Percentiles rank a stretch among this genome's conserved stretches.
These are phyloP conservation scores for Aelia acuminata DNA, from an alignment of 2,888 invertebrate genomes.

Conservation along the genomic window DNA sequence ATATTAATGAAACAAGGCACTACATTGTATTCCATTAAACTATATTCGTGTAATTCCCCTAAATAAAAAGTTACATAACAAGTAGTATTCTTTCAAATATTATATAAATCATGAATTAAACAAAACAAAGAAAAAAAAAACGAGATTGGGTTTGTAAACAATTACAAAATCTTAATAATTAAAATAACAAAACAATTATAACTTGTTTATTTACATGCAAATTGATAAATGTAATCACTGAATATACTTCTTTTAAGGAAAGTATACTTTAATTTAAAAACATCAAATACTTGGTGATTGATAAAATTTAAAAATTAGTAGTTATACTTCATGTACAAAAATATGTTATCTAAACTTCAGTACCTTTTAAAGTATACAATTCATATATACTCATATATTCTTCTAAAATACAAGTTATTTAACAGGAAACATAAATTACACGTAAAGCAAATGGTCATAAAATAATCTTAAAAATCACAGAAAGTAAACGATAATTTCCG, in stretches of 20 bases:
- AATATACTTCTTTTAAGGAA: slow-evolving; percentile 41
- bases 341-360: slow-evolving; percentile 58
- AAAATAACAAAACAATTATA: slow-evolving; percentile 52
- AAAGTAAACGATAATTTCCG: slow-evolving; percentile 58
- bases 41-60: slow-evolving; percentile 52
- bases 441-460: slow-evolving; percentile 54
- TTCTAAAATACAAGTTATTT: slow-evolving; percentile 51
- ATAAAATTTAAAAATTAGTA: slow-evolving; percentile 54
- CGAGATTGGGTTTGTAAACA: slow-evolving; percentile 22
- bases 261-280: slow-evolving; percentile 48
- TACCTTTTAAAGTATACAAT: slow-evolving; percentile 57
- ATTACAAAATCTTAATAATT: slow-evolving; percentile 52
- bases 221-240: slow-evolving; percentile 45
- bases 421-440: slow-evolving; percentile 57
- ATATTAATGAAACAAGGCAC: slow-evolving; percentile 54
- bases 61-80: slow-evolving; percentile 47
- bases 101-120: slow-evolving; percentile 29
- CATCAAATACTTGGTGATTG: slow-evolving; percentile 37
- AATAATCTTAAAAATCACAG: slow-evolving; percentile 61
- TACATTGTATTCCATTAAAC: slow-evolving; percentile 54
- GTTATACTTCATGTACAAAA: slow-evolving; percentile 59
- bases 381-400: slow-evolving; percentile 57
- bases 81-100: slow-evolving; percentile 21
- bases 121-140: slow-evolving; percentile 7
- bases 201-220: slow-evolving; percentile 52